A percentile compares a stretch with the other conserved stretches of the same genome.
Evolutionary conservation across 2,888 invertebrate genomes (phyloP).

Genomic region (Meloe dianella): DNA sequence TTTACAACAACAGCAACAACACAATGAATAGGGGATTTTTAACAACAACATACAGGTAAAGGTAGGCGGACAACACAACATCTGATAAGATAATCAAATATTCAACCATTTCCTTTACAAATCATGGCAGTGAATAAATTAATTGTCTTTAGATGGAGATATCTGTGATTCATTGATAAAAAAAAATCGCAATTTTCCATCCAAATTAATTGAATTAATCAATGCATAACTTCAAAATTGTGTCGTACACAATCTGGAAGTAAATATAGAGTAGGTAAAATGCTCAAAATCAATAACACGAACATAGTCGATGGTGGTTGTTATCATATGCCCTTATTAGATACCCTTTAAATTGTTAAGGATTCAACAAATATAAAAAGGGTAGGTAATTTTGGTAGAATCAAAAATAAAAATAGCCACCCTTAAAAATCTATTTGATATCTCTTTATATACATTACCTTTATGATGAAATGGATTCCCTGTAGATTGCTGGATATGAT

Average conservation of each 20-base stretch:
- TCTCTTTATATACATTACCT: constrained; percentile 45
- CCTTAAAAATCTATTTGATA: no score
- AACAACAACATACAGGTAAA: background rate
- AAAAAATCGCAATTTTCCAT: no score
- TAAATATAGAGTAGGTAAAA: no score
- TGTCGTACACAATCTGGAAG: no score
- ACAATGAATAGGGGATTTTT: constrained; percentile 18
- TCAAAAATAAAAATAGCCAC: no score
- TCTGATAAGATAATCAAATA: constrained; percentile 15
- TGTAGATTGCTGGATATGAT: constrained; percentile 53
- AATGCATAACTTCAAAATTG: background rate
- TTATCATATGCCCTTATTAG: no score
- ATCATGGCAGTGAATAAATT: constrained; percentile 29
- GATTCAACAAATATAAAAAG: no score
- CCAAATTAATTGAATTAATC: background rate
- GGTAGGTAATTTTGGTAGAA: no score
- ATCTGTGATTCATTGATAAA: background rate
- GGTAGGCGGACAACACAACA: constrained; percentile 4
- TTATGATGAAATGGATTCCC: constrained; percentile 59
- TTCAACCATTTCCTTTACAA: constrained; percentile 25
- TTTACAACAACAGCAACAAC: no score
- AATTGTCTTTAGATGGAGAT: background rate
- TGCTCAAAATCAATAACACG: no score
- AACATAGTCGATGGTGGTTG: no score
- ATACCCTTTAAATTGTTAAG: no score